phyloP scores from a whole-genome alignment of 2,797 vertebrate species.

The Xiphorhynchus erythropygius region DNA sequence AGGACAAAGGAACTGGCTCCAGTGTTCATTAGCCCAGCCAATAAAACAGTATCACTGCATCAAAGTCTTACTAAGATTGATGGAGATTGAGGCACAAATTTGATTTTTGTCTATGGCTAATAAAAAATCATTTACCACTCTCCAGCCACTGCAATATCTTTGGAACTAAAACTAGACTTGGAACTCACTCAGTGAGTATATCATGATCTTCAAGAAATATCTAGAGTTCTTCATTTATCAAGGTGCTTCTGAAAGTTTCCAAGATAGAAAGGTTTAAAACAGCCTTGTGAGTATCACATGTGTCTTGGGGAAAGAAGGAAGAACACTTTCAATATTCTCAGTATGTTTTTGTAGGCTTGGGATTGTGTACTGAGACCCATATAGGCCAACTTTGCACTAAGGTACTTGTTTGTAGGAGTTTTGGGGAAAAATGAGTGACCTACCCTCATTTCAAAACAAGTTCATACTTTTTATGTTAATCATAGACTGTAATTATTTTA shows the following conservation, averaged over 20 bases:
- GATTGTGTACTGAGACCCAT: not conserved
- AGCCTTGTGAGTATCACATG: not conserved
- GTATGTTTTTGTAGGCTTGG: not conserved
- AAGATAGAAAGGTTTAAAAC: not conserved
- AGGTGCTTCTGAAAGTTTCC: slow-evolving; percentile 39
- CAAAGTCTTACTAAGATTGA: slow-evolving; percentile 59
- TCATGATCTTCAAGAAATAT: slow-evolving; percentile 35
- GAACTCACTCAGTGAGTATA: slow-evolving; percentile 7
- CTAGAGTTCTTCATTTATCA: slow-evolving; percentile 52
- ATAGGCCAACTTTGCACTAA: not conserved
- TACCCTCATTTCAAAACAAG: not conserved
- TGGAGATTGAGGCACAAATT: slow-evolving; percentile 59
- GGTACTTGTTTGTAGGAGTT: not conserved
- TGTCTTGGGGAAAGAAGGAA: not conserved
- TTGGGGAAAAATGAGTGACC: not conserved
- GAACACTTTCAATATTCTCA: not conserved
- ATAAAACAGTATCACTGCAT: slow-evolving; percentile 44
- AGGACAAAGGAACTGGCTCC: slow-evolving; percentile 42
- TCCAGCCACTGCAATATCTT: slow-evolving; percentile 48
- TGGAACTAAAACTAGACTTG: slow-evolving; percentile 45
- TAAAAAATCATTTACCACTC: slow-evolving; percentile 67
- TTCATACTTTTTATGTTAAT: not conserved
- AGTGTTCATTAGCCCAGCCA: slow-evolving; percentile 56
- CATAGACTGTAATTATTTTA: not conserved
- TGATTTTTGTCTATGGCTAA: slow-evolving; percentile 71